Conservation (phyloP, 2,797 vertebrate species). For the Diplodus sargus region DNA sequence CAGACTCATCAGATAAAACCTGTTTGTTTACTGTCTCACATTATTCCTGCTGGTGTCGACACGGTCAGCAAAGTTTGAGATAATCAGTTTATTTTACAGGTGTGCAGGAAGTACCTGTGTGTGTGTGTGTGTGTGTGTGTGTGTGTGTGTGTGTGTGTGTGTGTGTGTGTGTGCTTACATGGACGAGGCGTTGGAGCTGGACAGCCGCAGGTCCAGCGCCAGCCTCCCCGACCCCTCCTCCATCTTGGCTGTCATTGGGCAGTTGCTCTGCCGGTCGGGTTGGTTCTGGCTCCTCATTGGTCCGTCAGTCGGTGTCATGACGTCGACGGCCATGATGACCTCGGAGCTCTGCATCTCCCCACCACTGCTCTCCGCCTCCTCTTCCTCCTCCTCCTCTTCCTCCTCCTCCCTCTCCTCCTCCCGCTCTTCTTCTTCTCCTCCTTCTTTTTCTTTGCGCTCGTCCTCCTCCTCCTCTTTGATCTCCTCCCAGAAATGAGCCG, state of each 20-base stretch:
- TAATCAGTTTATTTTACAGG: neutral
- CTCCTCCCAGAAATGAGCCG: conserved; percentile 97
- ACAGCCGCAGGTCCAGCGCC: conserved; percentile 92
- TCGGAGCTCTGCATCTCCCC: conserved; percentile 89
- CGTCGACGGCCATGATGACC: conserved; percentile 89
- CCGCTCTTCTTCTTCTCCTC: conserved; percentile 27
- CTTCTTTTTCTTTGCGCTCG: conserved; percentile 76
- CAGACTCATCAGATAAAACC: conserved; percentile 25
- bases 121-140: neutral
- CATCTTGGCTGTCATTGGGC: conserved; percentile 81
- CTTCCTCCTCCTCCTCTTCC: conserved; percentile 80
- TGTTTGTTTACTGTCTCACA: neutral
- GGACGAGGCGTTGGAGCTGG: conserved; percentile 95
- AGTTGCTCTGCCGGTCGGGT: conserved; percentile 45
- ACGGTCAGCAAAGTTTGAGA: neutral
- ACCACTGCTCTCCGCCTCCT: conserved; percentile 85
- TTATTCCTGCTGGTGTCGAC: conserved; percentile 18
- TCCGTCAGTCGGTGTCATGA: conserved; percentile 76
- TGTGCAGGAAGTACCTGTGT: neutral
- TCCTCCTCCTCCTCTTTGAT: conserved; percentile 91
- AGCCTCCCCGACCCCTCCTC: conserved; percentile 92
- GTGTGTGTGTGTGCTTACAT: conserved; percentile 84
- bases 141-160: conserved; percentile 9
- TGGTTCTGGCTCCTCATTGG: conserved; percentile 60
- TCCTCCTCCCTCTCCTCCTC: conserved; percentile 75